phyloP scores from a whole-genome alignment of 2,113 vertebrate genomes.

The Helogale parvula region DNA sequence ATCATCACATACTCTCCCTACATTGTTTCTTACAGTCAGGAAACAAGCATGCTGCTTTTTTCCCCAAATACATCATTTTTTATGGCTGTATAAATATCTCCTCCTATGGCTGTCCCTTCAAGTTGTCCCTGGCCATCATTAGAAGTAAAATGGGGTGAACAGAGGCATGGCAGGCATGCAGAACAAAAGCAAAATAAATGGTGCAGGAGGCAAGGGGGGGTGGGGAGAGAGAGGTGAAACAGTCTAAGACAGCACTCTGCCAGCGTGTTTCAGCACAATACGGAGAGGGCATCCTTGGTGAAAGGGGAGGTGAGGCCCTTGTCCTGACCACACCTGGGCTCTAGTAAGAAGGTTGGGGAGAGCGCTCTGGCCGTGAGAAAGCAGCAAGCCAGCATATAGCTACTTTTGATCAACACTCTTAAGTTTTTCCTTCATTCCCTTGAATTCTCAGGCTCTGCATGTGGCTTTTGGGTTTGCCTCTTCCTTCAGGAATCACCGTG shows the following conservation, averaged over 20 bases:
- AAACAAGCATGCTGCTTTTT: not conserved
- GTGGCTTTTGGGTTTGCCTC: not conserved
- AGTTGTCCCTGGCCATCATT: not conserved
- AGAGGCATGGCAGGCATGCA: not conserved
- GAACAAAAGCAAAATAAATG: not conserved
- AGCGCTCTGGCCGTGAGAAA: not conserved
- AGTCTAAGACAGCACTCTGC: not conserved
- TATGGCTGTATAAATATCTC: not conserved
- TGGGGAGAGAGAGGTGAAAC: not conserved
- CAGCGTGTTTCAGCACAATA: no score
- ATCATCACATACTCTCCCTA: not conserved
- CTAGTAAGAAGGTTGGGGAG: not conserved
- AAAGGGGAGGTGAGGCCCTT: not conserved
- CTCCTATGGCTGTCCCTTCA: not conserved
- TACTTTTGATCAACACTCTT: not conserved
- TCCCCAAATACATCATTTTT: not conserved
- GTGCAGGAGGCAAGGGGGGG: not conserved
- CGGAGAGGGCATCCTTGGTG: no score
- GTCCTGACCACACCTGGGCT: not conserved
- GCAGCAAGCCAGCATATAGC: not conserved
- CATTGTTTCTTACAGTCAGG: not conserved
- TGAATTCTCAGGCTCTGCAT: not conserved
- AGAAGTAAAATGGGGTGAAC: not conserved
- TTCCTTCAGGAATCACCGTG: not conserved
- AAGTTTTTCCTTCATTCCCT: not conserved